Evolutionary conservation across 2,888 invertebrate genomes (phyloP).

Genomic region (Eucriotettix oculatus): DNA sequence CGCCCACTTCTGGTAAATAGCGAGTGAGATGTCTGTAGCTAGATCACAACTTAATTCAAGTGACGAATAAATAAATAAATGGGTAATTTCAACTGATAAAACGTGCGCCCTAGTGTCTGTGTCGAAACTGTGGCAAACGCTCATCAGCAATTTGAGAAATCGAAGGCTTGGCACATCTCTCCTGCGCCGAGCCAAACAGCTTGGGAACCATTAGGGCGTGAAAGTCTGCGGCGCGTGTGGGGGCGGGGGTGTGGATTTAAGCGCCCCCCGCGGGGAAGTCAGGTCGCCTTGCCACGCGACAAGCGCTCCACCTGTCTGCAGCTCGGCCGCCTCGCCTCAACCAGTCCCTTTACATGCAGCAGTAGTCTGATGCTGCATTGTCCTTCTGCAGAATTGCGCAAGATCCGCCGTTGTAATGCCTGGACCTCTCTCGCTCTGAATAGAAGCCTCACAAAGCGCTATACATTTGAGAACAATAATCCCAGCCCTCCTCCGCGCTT

Average conservation of each 20-base stretch:
- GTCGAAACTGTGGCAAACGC: too few species aligned
- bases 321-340: not conserved
- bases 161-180: too few species aligned
- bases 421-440: slow-evolving; percentile 11
- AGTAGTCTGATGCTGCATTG: slow-evolving; percentile 7
- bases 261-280: not conserved
- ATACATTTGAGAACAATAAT: slow-evolving; percentile 15
- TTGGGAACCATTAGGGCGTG: too few species aligned
- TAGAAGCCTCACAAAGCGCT: slow-evolving; percentile 14
- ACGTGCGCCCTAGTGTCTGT: too few species aligned
- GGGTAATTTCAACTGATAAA: too few species aligned
- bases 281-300: not conserved
- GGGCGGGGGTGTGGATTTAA: not conserved
- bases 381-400: slow-evolving; percentile 10
- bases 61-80: too few species aligned
- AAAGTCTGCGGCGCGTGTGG: not conserved
- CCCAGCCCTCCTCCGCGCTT: slow-evolving; percentile 4
- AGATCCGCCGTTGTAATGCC: slow-evolving; percentile 7
- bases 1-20: too few species aligned
- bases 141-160: too few species aligned
- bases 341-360: slow-evolving; percentile 1
- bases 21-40: too few species aligned
- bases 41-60: too few species aligned
- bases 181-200: too few species aligned
- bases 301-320: not conserved